phyloP scores from a whole-genome alignment of 2,888 invertebrate species.

The Protodeltote pygarga region DNA sequence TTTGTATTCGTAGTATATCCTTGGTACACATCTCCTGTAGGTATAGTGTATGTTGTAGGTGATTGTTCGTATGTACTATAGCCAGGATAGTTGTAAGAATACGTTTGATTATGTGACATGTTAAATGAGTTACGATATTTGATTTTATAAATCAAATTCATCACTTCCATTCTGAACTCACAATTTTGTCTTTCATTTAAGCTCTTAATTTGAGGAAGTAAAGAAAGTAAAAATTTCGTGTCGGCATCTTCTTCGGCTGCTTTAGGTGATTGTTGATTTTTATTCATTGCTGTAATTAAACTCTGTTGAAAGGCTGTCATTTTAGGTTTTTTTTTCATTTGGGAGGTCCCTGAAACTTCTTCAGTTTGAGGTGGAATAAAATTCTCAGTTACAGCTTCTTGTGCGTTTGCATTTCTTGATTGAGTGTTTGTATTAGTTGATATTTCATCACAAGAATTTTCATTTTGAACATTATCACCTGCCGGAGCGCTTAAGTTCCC shows the following conservation, averaged over 20 bases:
- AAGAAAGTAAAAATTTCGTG: constrained; percentile 39
- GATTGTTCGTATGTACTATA: constrained; percentile 24
- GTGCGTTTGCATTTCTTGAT: constrained; percentile 28
- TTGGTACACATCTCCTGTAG: constrained; percentile 22
- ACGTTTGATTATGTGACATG: constrained; percentile 18
- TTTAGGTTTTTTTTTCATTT: constrained; percentile 32
- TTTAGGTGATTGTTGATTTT: constrained; percentile 30
- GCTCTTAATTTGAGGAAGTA: constrained; percentile 20
- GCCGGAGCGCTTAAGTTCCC: constrained; percentile 30
- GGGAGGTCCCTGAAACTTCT: constrained; percentile 29
- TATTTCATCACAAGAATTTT: constrained; percentile 37
- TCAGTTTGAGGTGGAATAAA: constrained; percentile 21
- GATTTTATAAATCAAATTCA: constrained; percentile 39
- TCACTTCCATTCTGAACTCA: constrained; percentile 41
- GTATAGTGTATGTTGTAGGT: constrained; percentile 18
- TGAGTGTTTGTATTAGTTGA: constrained; percentile 39
- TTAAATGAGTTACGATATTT: constrained; percentile 25
- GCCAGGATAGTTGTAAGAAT: too few relatives aligned
- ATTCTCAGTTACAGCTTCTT: constrained; percentile 32
- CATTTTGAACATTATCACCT: constrained; percentile 31
- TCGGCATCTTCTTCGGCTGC: constrained; percentile 17
- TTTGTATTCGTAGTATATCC: constrained; percentile 28
- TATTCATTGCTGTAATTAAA: constrained; percentile 37
- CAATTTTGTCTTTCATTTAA: constrained; percentile 35
- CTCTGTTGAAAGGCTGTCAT: constrained; percentile 34